phyloP scores from a whole-genome alignment of 1,140 invertebrate genomes.

The Caligus rogercresseyi region DNA sequence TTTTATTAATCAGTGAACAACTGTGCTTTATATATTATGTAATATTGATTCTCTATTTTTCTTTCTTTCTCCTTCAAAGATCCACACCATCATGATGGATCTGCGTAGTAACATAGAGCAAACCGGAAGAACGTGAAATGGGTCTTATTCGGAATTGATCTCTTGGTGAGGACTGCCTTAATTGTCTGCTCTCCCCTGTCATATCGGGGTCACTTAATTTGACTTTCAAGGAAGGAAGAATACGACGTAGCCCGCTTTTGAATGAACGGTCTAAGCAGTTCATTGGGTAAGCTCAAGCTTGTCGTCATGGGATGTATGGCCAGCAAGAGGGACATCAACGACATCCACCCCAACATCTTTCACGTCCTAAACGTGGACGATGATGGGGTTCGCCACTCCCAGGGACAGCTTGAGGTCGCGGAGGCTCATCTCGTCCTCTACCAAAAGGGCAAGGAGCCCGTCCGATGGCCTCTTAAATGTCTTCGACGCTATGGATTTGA shows the following conservation, averaged over 20 bases:
- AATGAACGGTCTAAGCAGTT: neutral
- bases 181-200: too few species aligned
- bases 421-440: slow-evolving; percentile 63
- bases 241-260: neutral
- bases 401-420: slow-evolving; percentile 64
- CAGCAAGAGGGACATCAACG: slow-evolving; percentile 54
- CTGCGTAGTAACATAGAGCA: too few species aligned
- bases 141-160: too few species aligned
- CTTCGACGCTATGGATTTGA: slow-evolving; percentile 87
- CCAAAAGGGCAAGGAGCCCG: slow-evolving; percentile 51
- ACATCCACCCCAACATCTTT: slow-evolving; percentile 54
- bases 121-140: too few species aligned
- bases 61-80: too few species aligned
- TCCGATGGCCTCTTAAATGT: slow-evolving; percentile 72
- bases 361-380: slow-evolving; percentile 62
- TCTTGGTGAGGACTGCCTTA: too few species aligned
- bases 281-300: neutral
- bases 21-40: too few species aligned
- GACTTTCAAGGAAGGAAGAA: too few species aligned
- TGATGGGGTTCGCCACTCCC: slow-evolving; percentile 46
- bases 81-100: too few species aligned
- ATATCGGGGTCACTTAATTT: too few species aligned
- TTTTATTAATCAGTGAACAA: too few species aligned
- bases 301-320: slow-evolving; percentile 57
- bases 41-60: too few species aligned